phyloP scores from a whole-genome alignment of 2,888 invertebrate genomes.

The Drosophila anomalata region DNA sequence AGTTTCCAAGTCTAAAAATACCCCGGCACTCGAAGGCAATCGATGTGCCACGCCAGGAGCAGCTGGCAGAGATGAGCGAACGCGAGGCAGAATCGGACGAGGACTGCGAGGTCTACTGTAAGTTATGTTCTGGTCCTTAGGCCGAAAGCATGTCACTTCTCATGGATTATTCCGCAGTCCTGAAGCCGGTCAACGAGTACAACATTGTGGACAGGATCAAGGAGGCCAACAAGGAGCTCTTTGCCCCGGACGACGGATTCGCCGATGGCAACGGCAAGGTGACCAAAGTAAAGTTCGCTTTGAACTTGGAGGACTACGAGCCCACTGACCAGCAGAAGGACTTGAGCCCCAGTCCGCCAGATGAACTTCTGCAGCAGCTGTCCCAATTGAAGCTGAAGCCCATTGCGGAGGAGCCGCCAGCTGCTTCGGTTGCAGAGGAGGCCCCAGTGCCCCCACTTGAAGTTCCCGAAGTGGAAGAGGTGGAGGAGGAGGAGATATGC shows the following conservation, averaged over 20 bases:
- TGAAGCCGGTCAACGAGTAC: conserved; percentile 85
- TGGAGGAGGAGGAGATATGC: conserved; percentile 80
- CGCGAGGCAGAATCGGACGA: conserved; percentile 83
- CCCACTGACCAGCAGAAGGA: conserved; percentile 65
- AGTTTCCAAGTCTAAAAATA: conserved; percentile 33
- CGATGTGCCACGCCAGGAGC: conserved; percentile 36
- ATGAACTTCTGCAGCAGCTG: conserved; percentile 56
- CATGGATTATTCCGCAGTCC: conserved; percentile 73
- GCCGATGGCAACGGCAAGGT: conserved; percentile 40
- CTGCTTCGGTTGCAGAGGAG: neutral
- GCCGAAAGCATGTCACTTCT: conserved; percentile 54
- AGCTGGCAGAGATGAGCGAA: conserved; percentile 75
- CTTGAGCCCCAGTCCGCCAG: conserved; percentile 46
- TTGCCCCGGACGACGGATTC: conserved; percentile 69
- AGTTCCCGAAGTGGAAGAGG: conserved; percentile 29
- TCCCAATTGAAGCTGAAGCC: conserved; percentile 57
- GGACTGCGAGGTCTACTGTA: conserved; percentile 83
- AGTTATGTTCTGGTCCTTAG: conserved; percentile 56
- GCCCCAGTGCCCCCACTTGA: neutral
- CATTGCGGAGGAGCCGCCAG: conserved; percentile 52
- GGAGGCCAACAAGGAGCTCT: conserved; percentile 85
- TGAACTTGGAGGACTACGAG: conserved; percentile 85
- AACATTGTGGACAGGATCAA: conserved; percentile 85
- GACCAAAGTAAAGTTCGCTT: conserved; percentile 84
- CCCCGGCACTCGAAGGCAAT: conserved; percentile 36